Evolutionary conservation across 2,113 vertebrate genomes (phyloP), one percentile per base, ranked within the genome.

Genomic region (Apodemus speciosus): DNA sequence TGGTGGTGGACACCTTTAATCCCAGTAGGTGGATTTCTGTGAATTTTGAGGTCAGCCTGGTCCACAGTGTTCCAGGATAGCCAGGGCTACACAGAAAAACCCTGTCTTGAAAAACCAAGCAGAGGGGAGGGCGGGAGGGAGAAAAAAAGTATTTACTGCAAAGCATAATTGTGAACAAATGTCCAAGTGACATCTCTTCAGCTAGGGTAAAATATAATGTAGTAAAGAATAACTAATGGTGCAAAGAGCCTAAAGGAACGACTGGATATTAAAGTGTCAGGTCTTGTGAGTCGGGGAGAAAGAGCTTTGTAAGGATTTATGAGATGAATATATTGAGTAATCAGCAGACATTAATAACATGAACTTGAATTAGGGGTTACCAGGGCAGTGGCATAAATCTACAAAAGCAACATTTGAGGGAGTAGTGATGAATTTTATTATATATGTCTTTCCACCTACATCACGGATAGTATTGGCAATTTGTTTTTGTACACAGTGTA

Each of bases 101-200:
- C 77, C 21, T 58, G 3, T 38, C 53, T 27, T 3, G 15, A 80
- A 80, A 56, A 79, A 56, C 4, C 14, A 9, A 32, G 10, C 16
- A 84, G 9, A 64, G 85, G 58, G 8, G 21, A 35, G 32, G 35
- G 85, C 15, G 5, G n/a, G 87, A 15, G 11, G 40, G 20, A 38
- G 21, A 40, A 9, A 23, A 16, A 10, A 25, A 4, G 8, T 46
- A 85, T 20, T 81, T 86, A 83, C 46, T 60, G 53, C 51, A 35
- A 84, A 35, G 5, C n/a, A 92, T 14, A 87, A 89, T 9, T 64
- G 20, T 66, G 58, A 95, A 93, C 32, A 91, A 66, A 13, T 53
- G 85, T 84, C 46, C 88, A 89, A 66, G 25, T 66, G 30, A 93
- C 66, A 32, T 85, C 18, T 56, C 71, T 90, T 94, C 35, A 40